A percentile compares a stretch with the other conserved stretches of the same genome.
phyloP scores from a whole-genome alignment of 2,113 vertebrate genomes.

The Micromys minutus region DNA sequence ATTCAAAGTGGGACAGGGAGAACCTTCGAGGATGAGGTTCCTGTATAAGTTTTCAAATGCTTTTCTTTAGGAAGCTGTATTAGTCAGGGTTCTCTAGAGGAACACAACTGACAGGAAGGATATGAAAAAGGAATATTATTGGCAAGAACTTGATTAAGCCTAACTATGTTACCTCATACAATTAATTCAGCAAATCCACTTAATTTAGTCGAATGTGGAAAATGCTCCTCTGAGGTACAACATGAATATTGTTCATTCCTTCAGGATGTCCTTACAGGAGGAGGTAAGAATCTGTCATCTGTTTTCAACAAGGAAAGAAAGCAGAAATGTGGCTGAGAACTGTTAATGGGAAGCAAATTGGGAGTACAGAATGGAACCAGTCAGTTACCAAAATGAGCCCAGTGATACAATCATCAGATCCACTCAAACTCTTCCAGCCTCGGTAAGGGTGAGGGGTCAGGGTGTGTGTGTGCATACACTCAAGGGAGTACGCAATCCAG shows the following conservation, averaged over 20 bases:
- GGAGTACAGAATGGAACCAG: neutral
- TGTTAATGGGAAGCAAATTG: neutral
- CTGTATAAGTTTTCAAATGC: neutral
- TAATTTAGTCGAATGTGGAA: neutral
- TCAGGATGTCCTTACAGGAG: neutral
- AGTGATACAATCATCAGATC: neutral
- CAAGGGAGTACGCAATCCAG: neutral
- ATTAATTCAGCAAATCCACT: neutral
- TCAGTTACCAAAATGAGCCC: neutral
- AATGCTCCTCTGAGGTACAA: neutral
- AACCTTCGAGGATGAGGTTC: neutral
- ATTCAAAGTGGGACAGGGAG: neutral
- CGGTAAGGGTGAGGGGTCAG: neutral
- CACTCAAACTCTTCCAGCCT: neutral
- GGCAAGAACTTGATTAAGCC: neutral
- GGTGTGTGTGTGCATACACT: neutral
- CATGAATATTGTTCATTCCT: neutral
- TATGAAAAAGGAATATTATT: neutral
- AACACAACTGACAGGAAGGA: neutral
- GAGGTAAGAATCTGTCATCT: neutral
- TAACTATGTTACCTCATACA: neutral
- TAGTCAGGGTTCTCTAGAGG: neutral
- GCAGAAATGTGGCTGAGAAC: neutral
- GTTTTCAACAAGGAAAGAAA: conserved; percentile 3
- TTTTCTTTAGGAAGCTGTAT: neutral